Evolutionary conservation across 2,113 vertebrate genomes (phyloP).

Genomic region (Taxidea taxus): DNA sequence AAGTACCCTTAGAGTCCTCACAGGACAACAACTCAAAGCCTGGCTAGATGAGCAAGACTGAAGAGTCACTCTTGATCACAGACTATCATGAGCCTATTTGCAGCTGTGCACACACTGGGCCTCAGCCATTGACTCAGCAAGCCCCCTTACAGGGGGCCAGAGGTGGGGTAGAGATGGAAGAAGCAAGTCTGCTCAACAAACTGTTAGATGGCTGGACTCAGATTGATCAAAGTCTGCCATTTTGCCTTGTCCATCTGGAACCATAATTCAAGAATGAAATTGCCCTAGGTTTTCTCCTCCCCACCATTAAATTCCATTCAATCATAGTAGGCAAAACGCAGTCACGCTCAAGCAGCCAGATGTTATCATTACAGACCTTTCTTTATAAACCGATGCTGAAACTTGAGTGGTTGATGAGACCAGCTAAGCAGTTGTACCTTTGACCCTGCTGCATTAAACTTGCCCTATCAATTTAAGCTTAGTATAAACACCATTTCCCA

Average conservation of each 20-base stretch:
- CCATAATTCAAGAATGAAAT: slow-evolving; percentile 83
- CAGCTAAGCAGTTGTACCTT: slow-evolving; percentile 92
- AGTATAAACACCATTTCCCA: slow-evolving; percentile 91
- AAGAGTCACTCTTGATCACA: background rate
- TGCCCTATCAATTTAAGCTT: slow-evolving; percentile 92
- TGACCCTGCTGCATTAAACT: slow-evolving; percentile 90
- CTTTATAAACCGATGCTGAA: slow-evolving; percentile 89
- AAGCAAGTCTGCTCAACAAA: slow-evolving; percentile 67
- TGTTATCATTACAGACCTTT: slow-evolving; percentile 87
- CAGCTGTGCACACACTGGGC: background rate
- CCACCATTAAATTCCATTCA: slow-evolving; percentile 86
- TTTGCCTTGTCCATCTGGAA: slow-evolving; percentile 80
- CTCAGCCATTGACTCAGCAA: slow-evolving; percentile 32
- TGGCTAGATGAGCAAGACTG: background rate
- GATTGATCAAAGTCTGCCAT: slow-evolving; percentile 82
- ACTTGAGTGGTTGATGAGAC: slow-evolving; percentile 91
- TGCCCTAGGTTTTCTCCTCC: slow-evolving; percentile 81
- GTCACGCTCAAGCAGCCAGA: slow-evolving; percentile 85
- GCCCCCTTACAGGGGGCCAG: background rate
- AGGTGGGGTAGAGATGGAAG: slow-evolving; percentile 36
- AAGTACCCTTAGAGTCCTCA: background rate
- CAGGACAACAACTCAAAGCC: background rate
- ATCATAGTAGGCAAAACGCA: slow-evolving; percentile 81
- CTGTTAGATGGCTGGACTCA: slow-evolving; percentile 45
- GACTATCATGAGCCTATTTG: background rate